Conservation (phyloP, 2,113 vertebrate species). For the Oryzias woworae region DNA sequence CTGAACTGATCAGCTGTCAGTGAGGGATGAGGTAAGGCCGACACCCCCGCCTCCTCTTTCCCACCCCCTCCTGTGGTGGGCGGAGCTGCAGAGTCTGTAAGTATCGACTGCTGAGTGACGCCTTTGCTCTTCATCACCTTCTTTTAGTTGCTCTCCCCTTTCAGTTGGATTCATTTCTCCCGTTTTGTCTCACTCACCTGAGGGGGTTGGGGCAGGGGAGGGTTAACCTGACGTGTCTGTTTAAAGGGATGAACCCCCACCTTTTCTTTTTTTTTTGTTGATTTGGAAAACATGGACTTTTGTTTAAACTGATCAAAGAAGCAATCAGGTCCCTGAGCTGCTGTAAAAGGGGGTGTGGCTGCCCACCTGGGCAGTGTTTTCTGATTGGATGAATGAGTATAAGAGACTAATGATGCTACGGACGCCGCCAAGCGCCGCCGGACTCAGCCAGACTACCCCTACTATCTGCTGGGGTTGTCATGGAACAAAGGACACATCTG, state of each 20-base stretch:
- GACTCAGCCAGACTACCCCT: conserved; percentile 84
- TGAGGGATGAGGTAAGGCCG: conserved; percentile 59
- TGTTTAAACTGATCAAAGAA: conserved; percentile 73
- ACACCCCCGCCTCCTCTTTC: conserved; percentile 39
- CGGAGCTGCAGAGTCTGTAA: conserved; percentile 88
- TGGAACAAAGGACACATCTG: conserved; percentile 80
- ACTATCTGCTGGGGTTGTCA: conserved; percentile 77
- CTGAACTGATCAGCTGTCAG: conserved; percentile 29
- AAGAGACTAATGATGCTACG: conserved; percentile 81
- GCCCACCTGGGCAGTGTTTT: conserved; percentile 80
- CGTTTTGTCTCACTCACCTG: conserved; percentile 62
- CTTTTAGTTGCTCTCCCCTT: conserved; percentile 74
- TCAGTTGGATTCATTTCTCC: conserved; percentile 75
- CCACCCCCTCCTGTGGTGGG: conserved; percentile 33
- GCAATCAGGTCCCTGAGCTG: conserved; percentile 73
- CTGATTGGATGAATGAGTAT: conserved; percentile 81
- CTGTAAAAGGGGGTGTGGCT: conserved; percentile 69
- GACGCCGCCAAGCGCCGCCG: conserved; percentile 23
- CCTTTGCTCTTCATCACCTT: conserved; percentile 65
- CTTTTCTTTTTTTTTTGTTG: conserved; percentile 38
- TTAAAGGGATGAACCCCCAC: conserved; percentile 72
- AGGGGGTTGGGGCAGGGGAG: conserved; percentile 53
- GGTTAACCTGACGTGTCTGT: conserved; percentile 82
- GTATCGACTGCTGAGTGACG: conserved; percentile 94
- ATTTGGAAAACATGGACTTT: conserved; percentile 36